Conservation (phyloP, 2,113 vertebrate species). For the Microtus pennsylvanicus region DNA sequence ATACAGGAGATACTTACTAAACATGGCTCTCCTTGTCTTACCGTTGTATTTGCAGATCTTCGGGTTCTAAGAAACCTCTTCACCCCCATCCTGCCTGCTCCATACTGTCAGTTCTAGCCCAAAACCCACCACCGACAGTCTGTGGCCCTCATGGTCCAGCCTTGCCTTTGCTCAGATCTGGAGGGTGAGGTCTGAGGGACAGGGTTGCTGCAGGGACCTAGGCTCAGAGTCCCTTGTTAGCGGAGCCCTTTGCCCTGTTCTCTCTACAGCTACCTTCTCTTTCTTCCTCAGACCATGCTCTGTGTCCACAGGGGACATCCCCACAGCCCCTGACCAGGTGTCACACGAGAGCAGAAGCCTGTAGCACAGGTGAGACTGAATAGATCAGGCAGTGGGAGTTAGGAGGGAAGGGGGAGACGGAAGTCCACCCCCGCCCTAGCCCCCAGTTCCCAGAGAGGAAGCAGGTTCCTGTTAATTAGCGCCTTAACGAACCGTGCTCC, state of each 20-base stretch:
- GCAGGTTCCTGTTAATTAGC: conserved; percentile 77
- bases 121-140: neutral
- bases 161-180: conserved; percentile 3
- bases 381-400: neutral
- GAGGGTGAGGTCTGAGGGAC: neutral
- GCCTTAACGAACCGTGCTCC: conserved; percentile 32
- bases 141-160: neutral
- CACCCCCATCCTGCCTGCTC: neutral
- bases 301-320: too few relatives aligned
- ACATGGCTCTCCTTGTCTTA: neutral
- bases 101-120: neutral
- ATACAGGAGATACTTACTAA: neutral
- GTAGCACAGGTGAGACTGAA: neutral
- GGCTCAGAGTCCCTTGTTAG: neutral
- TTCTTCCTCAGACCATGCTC: neutral
- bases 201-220: neutral
- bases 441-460: neutral
- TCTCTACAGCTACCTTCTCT: neutral
- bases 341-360: neutral
- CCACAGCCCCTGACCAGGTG: neutral
- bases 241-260: neutral
- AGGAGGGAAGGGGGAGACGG: neutral
- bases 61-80: neutral
- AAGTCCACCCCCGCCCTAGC: neutral
- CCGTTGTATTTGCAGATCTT: neutral